A percentile compares a stretch with the other conserved stretches of the same genome.
These are phyloP conservation scores for Acrocyrtus sp. DNA, from an alignment of 2,888 invertebrate species.

Conservation along the genomic window DNA sequence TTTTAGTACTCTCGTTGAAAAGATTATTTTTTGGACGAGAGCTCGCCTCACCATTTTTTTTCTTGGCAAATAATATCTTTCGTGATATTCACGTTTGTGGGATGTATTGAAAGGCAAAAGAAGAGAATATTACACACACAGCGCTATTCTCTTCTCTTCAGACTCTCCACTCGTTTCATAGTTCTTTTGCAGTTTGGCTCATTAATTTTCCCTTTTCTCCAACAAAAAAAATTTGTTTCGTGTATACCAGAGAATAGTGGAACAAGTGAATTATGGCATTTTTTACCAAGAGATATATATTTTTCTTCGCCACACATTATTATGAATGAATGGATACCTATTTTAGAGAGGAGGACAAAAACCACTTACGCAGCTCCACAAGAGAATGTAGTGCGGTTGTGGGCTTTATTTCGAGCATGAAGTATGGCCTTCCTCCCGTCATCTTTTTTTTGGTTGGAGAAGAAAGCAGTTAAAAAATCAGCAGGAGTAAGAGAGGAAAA, in stretches of 20 bases:
- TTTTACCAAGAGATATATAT: conserved; percentile 4
- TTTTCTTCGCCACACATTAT: no score
- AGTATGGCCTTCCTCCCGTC: not conserved
- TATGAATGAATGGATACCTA: not conserved
- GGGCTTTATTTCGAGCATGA: not conserved
- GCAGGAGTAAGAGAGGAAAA: no score
- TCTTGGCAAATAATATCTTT: not conserved
- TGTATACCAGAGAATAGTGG: not conserved
- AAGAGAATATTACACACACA: no score
- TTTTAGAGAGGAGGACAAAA: not conserved
- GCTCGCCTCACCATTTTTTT: not conserved
- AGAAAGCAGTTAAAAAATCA: not conserved
- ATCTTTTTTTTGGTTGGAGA: not conserved
- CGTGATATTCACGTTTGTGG: not conserved
- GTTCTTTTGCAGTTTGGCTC: not conserved
- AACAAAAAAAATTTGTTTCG: no score
- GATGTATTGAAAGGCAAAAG: not conserved
- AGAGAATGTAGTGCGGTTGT: not conserved
- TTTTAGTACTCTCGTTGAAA: not conserved
- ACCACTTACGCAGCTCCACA: no score
- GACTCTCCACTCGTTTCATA: not conserved
- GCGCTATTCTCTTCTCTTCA: not conserved
- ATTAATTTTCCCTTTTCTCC: not conserved
- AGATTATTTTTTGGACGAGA: not conserved
- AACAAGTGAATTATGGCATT: not conserved